A percentile compares a stretch with the other conserved stretches of the same genome.
These are phyloP conservation scores for Daboia siamensis DNA, from an alignment of 2,113 vertebrate species.

Conservation along the genomic window DNA sequence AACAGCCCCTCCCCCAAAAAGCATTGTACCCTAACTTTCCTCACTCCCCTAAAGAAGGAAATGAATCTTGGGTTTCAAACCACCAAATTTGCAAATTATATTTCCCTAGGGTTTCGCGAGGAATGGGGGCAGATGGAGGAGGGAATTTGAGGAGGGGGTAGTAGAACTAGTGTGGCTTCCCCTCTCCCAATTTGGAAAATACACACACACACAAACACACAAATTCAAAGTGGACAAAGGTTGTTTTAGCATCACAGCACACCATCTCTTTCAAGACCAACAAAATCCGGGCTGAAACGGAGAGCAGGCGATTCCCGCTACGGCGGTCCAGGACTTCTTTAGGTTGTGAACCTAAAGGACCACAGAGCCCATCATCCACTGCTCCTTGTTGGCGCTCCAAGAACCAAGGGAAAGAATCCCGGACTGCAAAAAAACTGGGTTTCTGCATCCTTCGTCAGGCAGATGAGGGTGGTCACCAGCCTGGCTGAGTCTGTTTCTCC, in stretches of 20 bases:
- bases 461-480: too few relatives aligned
- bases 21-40: background rate
- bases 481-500: too few relatives aligned
- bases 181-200: background rate
- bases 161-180: background rate
- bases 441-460: background rate
- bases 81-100: background rate
- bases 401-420: background rate
- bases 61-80: background rate
- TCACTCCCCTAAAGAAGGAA: background rate
- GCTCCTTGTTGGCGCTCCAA: background rate
- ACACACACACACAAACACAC: background rate
- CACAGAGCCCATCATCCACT: background rate
- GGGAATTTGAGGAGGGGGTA: background rate
- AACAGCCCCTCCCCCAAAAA: background rate
- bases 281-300: background rate
- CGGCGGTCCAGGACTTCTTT: fast-evolving
- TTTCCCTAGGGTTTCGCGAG: background rate
- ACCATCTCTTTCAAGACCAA: background rate
- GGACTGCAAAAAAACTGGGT: background rate
- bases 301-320: background rate
- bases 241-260: background rate
- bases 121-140: too few relatives aligned
- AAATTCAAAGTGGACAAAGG: background rate
- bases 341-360: background rate